A percentile compares a stretch with the other conserved stretches of the same genome.
Evolutionary conservation across 2,797 vertebrate genomes (phyloP).

Genomic region (Poecilia picta): DNA sequence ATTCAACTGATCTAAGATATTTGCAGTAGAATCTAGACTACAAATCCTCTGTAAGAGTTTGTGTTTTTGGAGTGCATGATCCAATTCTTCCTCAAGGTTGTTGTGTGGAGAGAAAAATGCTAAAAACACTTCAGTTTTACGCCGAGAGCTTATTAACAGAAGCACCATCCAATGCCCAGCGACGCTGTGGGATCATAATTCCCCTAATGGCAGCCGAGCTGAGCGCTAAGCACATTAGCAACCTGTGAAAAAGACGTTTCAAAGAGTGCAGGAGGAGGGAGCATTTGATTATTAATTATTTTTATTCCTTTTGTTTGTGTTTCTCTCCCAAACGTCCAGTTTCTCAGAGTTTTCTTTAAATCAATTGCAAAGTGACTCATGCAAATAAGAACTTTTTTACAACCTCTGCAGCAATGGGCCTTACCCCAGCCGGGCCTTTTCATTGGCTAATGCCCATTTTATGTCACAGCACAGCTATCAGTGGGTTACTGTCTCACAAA

Average conservation of each 20-base stretch:
- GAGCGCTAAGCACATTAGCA: conserved; percentile 40
- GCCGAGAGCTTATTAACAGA: conserved; percentile 42
- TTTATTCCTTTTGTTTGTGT: background rate
- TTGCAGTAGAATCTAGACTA: too few species aligned
- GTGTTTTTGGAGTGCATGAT: background rate
- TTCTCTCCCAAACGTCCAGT: conserved; percentile 5
- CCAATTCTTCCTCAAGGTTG: background rate
- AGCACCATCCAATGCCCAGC: conserved; percentile 51
- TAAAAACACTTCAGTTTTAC: background rate
- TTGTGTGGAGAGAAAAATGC: background rate
- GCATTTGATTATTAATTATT: background rate
- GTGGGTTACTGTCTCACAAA: too few species aligned
- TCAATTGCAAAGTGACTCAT: background rate
- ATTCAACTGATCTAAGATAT: too few species aligned
- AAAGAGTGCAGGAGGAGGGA: conserved; percentile 7
- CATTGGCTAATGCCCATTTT: too few species aligned
- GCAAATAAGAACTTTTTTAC: background rate
- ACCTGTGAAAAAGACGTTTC: conserved; percentile 38
- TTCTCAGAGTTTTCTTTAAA: conserved; percentile 1
- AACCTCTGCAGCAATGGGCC: background rate
- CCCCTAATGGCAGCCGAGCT: conserved; percentile 50
- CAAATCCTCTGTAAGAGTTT: too few species aligned
- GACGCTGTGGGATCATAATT: conserved; percentile 44
- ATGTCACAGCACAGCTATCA: too few species aligned
- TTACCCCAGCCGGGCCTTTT: too few species aligned